These are phyloP conservation scores for Apostichopus californicus DNA, from an alignment of 35 echinoderm and acorn worm genomes.

Conservation along the genomic window DNA sequence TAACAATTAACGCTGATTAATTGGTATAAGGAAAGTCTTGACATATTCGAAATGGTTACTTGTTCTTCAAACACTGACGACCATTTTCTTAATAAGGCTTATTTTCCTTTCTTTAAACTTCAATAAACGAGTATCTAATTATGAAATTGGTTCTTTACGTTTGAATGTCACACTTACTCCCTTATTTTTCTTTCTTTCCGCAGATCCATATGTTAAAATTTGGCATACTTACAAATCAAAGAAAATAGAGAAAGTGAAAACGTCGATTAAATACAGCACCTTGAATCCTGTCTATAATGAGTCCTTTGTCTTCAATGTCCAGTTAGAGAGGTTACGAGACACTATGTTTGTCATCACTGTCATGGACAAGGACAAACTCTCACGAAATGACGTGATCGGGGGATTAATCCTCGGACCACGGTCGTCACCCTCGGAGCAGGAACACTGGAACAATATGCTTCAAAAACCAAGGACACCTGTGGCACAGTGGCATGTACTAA, in stretches of 20 bases:
- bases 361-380: slow-evolving; percentile 83
- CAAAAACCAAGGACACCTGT: slow-evolving; percentile 88
- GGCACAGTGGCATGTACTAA: slow-evolving; percentile 95
- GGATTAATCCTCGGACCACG: slow-evolving; percentile 85
- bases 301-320: slow-evolving; percentile 89
- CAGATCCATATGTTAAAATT: slow-evolving; percentile 98
- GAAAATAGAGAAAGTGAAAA: slow-evolving; percentile 96
- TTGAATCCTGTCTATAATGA: slow-evolving; percentile 96
- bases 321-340: slow-evolving; percentile 85
- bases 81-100: too few relatives aligned
- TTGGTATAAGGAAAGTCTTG: too few relatives aligned
- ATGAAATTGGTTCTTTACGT: too few relatives aligned
- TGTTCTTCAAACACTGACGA: too few relatives aligned
- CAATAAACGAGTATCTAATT: neutral
- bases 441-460: slow-evolving; percentile 97
- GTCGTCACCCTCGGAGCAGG: slow-evolving; percentile 72
- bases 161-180: neutral
- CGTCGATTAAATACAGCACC: slow-evolving; percentile 84
- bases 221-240: slow-evolving; percentile 96
- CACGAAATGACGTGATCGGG: slow-evolving; percentile 89
- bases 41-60: too few relatives aligned
- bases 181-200: neutral
- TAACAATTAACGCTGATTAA: too few relatives aligned
- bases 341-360: slow-evolving; percentile 90
- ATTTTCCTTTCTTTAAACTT: too few relatives aligned